Conservation (phyloP, 2,797 vertebrate genomes). For the Pseudochirops corinnae region DNA sequence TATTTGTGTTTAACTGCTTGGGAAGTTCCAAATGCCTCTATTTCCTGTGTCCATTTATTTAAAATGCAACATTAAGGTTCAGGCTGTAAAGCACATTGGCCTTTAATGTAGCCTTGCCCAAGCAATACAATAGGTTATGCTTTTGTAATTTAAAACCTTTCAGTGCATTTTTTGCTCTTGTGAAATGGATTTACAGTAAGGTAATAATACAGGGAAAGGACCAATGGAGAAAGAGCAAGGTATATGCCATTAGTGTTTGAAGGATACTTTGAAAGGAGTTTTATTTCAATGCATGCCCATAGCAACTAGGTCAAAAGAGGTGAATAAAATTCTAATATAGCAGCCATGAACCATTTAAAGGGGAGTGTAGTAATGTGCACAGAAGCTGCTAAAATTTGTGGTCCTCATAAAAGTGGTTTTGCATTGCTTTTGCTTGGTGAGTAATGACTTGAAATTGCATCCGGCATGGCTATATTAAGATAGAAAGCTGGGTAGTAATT, state of each 20-base stretch:
- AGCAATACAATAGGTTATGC: constrained; percentile 63
- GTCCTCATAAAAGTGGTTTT: constrained; percentile 64
- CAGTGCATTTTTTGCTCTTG: constrained; percentile 69
- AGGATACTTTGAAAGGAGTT: constrained; percentile 63
- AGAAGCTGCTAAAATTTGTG: constrained; percentile 65
- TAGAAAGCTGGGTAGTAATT: constrained; percentile 70
- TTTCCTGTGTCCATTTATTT: constrained; percentile 74
- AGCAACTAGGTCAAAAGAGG: constrained; percentile 62
- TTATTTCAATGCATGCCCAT: constrained; percentile 65
- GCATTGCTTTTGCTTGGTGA: constrained; percentile 65
- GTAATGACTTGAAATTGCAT: constrained; percentile 75
- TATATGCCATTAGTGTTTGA: constrained; percentile 69
- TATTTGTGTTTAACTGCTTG: constrained; percentile 63
- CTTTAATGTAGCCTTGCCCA: constrained; percentile 72
- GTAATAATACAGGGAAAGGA: constrained; percentile 56
- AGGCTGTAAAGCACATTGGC: constrained; percentile 61
- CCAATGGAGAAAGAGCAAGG: constrained; percentile 61
- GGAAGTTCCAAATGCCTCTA: constrained; percentile 65
- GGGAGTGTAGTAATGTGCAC: constrained; percentile 46
- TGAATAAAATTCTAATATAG: constrained; percentile 70
- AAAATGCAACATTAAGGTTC: constrained; percentile 72
- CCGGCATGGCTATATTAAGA: constrained; percentile 67
- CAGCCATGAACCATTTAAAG: constrained; percentile 68
- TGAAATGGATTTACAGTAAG: constrained; percentile 75
- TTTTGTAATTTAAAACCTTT: constrained; percentile 80